phyloP scores from a whole-genome alignment of 2,888 invertebrate species.

The Barypeithes pellucidus region DNA sequence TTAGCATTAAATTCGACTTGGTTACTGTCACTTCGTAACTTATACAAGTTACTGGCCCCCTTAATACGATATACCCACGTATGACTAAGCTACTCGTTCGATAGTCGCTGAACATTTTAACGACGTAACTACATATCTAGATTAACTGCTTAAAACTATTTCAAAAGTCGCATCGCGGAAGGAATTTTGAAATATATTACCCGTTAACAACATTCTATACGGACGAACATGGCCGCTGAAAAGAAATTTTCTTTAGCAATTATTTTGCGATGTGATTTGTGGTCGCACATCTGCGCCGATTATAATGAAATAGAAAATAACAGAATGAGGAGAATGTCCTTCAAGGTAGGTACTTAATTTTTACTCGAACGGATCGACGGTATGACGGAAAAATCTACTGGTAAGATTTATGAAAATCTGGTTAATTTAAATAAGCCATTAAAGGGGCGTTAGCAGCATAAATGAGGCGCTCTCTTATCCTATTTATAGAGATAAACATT shows the following conservation, averaged over 20 bases:
- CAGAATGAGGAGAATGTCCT: conserved; percentile 1
- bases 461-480: too few species aligned
- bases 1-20: too few species aligned
- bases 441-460: too few species aligned
- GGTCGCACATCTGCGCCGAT: conserved; percentile 23
- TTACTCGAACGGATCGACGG: not conserved
- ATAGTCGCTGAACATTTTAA: too few species aligned
- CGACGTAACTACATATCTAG: conserved; percentile 7
- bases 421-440: not conserved
- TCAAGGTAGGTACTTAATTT: not conserved
- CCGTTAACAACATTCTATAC: conserved; percentile 19
- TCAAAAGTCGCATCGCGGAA: conserved; percentile 25
- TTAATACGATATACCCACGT: too few species aligned
- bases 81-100: too few species aligned
- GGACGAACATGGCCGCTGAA: conserved; percentile 21
- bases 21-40: too few species aligned
- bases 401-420: not conserved
- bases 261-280: conserved; percentile 32
- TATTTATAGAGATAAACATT: too few species aligned
- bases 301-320: conserved; percentile 15
- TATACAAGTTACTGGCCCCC: too few species aligned
- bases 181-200: conserved; percentile 22
- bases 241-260: conserved; percentile 28
- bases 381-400: not conserved
- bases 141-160: conserved; percentile 12